These are phyloP conservation scores for Athrips mouffetella DNA, from an alignment of 2,888 invertebrate species.

Conservation along the genomic window DNA sequence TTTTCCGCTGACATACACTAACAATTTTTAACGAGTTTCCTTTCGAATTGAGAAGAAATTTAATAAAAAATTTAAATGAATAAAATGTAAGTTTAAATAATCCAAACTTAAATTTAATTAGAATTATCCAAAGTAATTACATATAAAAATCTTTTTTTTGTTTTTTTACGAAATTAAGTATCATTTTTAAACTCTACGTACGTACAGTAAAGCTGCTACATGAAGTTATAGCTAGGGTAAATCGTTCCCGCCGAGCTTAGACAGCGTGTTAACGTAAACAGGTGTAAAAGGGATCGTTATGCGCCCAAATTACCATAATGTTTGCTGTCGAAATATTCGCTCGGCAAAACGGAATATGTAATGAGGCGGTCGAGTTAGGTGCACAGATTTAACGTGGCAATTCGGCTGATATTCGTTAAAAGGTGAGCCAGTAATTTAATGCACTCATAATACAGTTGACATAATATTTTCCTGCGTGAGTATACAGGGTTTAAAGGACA, in stretches of 20 bases:
- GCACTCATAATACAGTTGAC: slow-evolving; percentile 54
- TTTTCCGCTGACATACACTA: no score
- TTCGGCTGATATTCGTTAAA: slow-evolving; percentile 55
- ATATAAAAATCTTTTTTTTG: no score
- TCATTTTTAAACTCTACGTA: no score
- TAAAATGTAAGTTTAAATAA: no score
- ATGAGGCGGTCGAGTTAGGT: slow-evolving; percentile 57
- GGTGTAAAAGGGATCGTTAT: slow-evolving; percentile 71
- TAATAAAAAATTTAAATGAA: background rate
- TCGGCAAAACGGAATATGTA: slow-evolving; percentile 64
- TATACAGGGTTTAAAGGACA: no score
- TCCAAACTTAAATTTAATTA: no score
- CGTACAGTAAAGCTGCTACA: background rate
- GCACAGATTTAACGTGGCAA: slow-evolving; percentile 57
- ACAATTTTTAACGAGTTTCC: no score
- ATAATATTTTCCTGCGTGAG: slow-evolving; percentile 44
- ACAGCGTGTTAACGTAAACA: slow-evolving; percentile 68
- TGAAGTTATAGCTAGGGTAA: slow-evolving; percentile 34
- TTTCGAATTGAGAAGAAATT: no score
- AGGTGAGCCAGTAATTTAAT: slow-evolving; percentile 55
- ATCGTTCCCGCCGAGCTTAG: slow-evolving; percentile 58
- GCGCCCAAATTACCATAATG: slow-evolving; percentile 70
- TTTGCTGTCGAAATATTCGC: slow-evolving; percentile 74
- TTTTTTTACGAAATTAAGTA: no score
- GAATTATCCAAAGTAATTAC: no score